Base-by-base conservation (phyloP, 2,113 vertebrate genomes). In the Rhineura floridana region DNA sequence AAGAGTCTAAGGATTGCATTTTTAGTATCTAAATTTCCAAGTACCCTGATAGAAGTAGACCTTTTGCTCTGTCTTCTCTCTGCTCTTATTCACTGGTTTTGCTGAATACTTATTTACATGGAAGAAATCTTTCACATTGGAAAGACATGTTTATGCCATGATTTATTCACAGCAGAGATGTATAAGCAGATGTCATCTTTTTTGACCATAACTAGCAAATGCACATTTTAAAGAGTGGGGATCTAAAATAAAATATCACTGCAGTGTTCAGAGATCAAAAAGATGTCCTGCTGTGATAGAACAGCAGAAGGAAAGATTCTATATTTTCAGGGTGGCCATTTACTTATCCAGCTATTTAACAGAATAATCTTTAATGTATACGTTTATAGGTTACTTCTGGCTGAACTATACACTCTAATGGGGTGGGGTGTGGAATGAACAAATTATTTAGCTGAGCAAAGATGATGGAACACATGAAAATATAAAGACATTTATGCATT, bases 241-340 rank as follows among this genome's bases (percentile, higher is more conserved):
- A 0, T 2, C 52, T 1, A 50, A 0, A 81, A 84, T 85, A 63
- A 44, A 50, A 23, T 84, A 85, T 48, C 69, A 28, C 9, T 1
- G 28, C 23, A 83, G 84, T 77, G 39, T 13, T 80, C 33, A 83
- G 46, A 81, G 84, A 81, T 85, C 42, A 89, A 72, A 50, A 88
- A 88, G 65, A 92, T 76, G 88, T 76, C n/a, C 46, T 6, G 70
- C 92, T 87, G 90, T 86, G 89, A 95, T 89, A 48, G 52, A 48
- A 4, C 17, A 44, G 19, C 5, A 8, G 69, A 90, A 46, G 79
- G 52, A 46, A 19, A 62, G 59, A 72, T 89, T 42, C 19, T 83
- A 2, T 25, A 6, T 85, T 85, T 87, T 93, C 87, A 93, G 87
- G n/a, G 21, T 88, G 86, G 44, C 63, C 2, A 2, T 87, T 85